Evolutionary conservation across 2,797 vertebrate species (phyloP).

Genomic region (Cichlasoma orientale): DNA sequence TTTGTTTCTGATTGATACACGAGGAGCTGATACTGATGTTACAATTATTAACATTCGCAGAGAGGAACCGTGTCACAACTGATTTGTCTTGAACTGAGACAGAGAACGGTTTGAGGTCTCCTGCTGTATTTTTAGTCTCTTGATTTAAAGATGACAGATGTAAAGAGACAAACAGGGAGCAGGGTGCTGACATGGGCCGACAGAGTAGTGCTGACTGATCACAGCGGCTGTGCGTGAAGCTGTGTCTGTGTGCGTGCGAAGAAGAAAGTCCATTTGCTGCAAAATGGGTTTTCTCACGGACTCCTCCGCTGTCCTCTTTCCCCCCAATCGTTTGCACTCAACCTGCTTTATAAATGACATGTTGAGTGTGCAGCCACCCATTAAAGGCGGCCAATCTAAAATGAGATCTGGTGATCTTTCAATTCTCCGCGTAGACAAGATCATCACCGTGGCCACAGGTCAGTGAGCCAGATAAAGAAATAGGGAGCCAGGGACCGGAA

Average conservation of each 20-base stretch:
- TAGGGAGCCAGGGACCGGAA: slow-evolving; percentile 18
- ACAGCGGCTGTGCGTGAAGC: not conserved
- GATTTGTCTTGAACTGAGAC: not conserved
- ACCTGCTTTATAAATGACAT: slow-evolving; percentile 39
- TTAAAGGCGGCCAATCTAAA: slow-evolving; percentile 61
- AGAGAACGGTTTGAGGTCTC: not conserved
- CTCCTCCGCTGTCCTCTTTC: not conserved
- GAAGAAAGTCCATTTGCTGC: not conserved
- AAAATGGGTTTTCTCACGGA: slow-evolving; percentile 8
- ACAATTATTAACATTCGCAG: not conserved
- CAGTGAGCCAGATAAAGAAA: slow-evolving; percentile 45
- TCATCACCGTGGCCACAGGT: slow-evolving; percentile 25
- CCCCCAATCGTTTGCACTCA: not conserved
- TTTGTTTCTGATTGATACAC: not conserved
- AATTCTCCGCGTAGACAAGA: slow-evolving; percentile 31
- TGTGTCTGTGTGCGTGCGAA: not conserved
- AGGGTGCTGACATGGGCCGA: not conserved
- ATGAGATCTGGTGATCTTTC: slow-evolving; percentile 62
- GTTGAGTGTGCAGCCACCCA: slow-evolving; percentile 28
- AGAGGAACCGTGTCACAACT: not conserved
- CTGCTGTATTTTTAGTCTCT: not conserved
- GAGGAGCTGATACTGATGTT: not conserved
- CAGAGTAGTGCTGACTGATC: not conserved
- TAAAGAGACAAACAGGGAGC: not conserved
- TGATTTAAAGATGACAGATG: not conserved